A percentile compares a stretch with the other conserved stretches of the same genome.
phyloP scores from a whole-genome alignment of 2,797 vertebrate genomes.

The Miichthys miiuy region DNA sequence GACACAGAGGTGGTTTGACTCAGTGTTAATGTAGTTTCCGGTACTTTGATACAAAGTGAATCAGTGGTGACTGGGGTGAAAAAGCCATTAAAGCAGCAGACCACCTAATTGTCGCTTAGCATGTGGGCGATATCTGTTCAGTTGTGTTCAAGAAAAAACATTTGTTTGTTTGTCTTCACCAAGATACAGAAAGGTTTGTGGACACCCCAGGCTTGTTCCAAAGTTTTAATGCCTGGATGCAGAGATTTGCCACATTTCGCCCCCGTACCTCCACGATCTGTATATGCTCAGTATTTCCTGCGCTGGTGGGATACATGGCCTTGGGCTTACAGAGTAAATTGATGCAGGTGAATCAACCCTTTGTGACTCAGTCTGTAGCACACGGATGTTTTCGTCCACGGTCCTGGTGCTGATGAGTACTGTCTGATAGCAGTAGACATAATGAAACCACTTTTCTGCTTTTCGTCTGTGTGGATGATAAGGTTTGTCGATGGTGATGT shows the following conservation, averaged over 20 bases:
- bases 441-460: background rate
- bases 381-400: conserved; percentile 31
- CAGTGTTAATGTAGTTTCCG: conserved; percentile 77
- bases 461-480: background rate
- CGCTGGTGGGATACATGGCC: conserved; percentile 38
- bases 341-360: conserved; percentile 67
- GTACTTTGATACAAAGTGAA: conserved; percentile 83
- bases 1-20: conserved; percentile 72
- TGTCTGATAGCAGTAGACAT: conserved; percentile 6
- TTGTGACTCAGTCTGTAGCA: conserved; percentile 63
- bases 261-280: conserved; percentile 26
- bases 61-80: conserved; percentile 78
- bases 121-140: conserved; percentile 25
- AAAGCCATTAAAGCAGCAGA: conserved; percentile 62
- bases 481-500: background rate
- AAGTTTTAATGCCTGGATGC: background rate
- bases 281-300: conserved; percentile 58
- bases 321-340: conserved; percentile 49
- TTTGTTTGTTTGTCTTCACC: conserved; percentile 20
- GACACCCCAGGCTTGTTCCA: background rate
- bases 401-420: conserved; percentile 16
- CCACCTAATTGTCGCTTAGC: conserved; percentile 66
- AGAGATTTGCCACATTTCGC: background rate
- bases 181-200: conserved; percentile 9
- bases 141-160: conserved; percentile 6